Evolutionary conservation across 2,888 invertebrate species (phyloP), one percentile per base, ranked within the genome.

Genomic region (Heliconius hortense): DNA sequence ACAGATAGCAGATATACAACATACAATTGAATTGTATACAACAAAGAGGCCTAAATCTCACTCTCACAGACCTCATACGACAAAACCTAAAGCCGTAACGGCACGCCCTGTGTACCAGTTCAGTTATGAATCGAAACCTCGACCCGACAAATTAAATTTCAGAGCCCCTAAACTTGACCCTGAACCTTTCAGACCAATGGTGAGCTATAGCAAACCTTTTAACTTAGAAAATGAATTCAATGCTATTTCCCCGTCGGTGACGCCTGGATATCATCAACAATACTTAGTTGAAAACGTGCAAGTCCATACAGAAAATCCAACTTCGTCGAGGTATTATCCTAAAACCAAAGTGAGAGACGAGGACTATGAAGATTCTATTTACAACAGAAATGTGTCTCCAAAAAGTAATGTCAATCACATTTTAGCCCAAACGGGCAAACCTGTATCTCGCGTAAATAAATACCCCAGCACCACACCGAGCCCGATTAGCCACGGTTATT

Each of bases 81-180:
- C 90, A 82, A 92, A 95, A 83, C 91, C 94, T 11, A 95, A 95
- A 83, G 89, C 95, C 18, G 88, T 91, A 24, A 89, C 94, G 72
- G 86, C 95, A 1, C 95, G 95, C 83, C 96, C 96, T 0, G 89
- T 92, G 4, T 97, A 96, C 84, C 96, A 97, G 84, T 97, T 96
- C 85, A 96, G 96, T 82, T 97, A 96, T 84, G 96, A 97, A 84
- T 94, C 95, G 0, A 94, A 95, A 15, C 88, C 87, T 35, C 89
- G 93, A 79, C 93, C 90, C 13, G 94, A 94, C 60, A 91, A 93
- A 68, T 81, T 90, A 31, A 89, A 90, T 4, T 94, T 94, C 88
- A 86, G 94, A 62, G 94, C 94, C 39, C 94, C 94, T 0, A 93
- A 94, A 79, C 87, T 95, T 79, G 95, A 95, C 78, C 93, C 95